Evolutionary conservation across 2,797 vertebrate genomes (phyloP), one percentile per base, ranked within the genome.

Genomic region (Pterois miles): DNA sequence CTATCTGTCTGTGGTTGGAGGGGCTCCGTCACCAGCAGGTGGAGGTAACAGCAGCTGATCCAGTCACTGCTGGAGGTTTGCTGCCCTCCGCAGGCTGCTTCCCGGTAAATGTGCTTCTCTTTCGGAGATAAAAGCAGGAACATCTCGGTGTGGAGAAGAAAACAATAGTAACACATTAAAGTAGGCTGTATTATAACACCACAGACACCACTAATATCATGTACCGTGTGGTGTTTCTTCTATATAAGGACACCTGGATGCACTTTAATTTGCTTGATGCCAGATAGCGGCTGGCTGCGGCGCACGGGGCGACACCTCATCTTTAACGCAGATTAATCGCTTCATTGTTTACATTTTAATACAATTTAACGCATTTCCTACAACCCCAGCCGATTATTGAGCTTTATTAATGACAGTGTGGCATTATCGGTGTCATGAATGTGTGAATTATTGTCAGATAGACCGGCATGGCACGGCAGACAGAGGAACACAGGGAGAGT

Each of bases 51-150:
- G 16, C 36, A 78, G 9, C 9, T 10, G 8, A 40, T 18, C 4
- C 12, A 48, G 54, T 0, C 48, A 0, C 46, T 7, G 54, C 48
- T 36, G 76, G 79, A 63, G 64, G 29, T 90, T 53, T 92, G 90
- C 86, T 87, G 93, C 93, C 93, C 91, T 81, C 93, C 63, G 57
- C 69, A 34, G 93, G 91, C 80, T 40, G 71, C 59, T 65, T 62
- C 54, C 64, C 72, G 65, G 36, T 71, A 74, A 60, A 70, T 10
- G 53, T 40, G 66, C 69, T 9, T 80, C 18, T 62, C 14, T 46
- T 46, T 33, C 48, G 11, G 58, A 74, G 75, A 85, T 83, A 84
- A 88, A 43, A 83, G 71, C 52, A 68, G 81, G 73, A 75, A 62
- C 82, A 79, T 76, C 59, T 60, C 77, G 71, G 53, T 25, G 65